Evolutionary conservation across 1,140 invertebrate species (phyloP), one percentile per base, ranked within the genome.

Genomic region (Mizuhopecten yessoensis): DNA sequence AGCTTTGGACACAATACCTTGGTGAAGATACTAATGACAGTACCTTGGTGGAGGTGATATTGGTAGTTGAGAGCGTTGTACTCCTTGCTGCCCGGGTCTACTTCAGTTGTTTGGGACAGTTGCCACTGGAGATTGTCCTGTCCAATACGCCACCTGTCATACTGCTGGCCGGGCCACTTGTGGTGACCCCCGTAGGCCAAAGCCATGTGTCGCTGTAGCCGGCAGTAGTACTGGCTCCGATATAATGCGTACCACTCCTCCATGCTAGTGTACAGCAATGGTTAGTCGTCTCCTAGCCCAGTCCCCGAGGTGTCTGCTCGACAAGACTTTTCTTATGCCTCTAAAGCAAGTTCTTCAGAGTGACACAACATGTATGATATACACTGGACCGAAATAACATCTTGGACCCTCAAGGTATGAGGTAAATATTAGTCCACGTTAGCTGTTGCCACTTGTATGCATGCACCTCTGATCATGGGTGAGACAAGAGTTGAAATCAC

Each of bases 251-350:
- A 75, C 57, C 57, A 75, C 57, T 75, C 57, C 57, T 75, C 57
- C 57, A 75, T 75, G 23, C 57, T 75, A 75, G 57, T n/a, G 5
- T 75, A 75, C 57, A 75, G 57, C 57, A 75, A 75, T 75, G 57
- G 57, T 29, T 75, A 75, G 57, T 29, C n/a, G 57, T 75, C 57
- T 75, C 57, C n/a, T 75, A 75, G 45, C 45, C 45, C 45, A 20
- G 57, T 75, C 57, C 57, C 57, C 17, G 57, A 75, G 57, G 57
- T 75, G 57, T 75, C 57, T 75, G 57, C 9, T 75, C 57, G 57
- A 75, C 57, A 75, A n/a, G 57, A 75, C 57, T 75, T 75, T 75
- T 75, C 57, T 75, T 75, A 75, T 75, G 57, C 57, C 57, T 75
- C 57, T 75, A 75, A 75, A 75, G 57, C 57, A 75, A 75, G 57